Conservation (phyloP, 2,113 vertebrate genomes). For the Sprattus sprattus region DNA sequence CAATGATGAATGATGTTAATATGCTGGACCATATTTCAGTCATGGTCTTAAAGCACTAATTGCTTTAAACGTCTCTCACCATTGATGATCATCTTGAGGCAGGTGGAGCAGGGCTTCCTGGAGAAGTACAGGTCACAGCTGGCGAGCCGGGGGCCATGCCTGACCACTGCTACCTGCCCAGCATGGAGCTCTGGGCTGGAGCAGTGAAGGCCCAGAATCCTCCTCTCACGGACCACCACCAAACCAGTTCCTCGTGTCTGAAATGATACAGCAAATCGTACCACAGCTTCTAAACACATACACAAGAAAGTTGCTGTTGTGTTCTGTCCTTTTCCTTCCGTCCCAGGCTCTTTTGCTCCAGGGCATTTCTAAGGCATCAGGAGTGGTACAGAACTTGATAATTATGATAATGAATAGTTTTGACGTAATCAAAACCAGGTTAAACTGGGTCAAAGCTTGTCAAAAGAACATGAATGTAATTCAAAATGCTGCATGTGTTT, state of each 20-base stretch:
- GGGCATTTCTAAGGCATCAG: neutral
- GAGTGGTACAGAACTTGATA: neutral
- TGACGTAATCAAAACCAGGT: neutral
- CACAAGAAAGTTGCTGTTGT: neutral
- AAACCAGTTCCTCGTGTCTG: slow-evolving; percentile 82
- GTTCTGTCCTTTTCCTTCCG: neutral
- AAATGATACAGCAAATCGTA: slow-evolving; percentile 31
- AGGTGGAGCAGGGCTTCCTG: slow-evolving; percentile 90
- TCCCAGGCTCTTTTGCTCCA: neutral
- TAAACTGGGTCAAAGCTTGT: neutral
- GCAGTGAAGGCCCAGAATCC: slow-evolving; percentile 87
- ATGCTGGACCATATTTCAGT: too few relatives aligned
- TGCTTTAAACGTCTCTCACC: slow-evolving; percentile 67
- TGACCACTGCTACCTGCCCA: slow-evolving; percentile 90
- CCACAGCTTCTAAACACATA: neutral
- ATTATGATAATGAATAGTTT: neutral
- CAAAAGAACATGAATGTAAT: neutral
- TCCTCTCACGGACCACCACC: slow-evolving; percentile 86
- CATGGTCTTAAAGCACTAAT: too few relatives aligned
- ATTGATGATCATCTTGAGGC: slow-evolving; percentile 97
- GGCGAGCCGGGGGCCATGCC: slow-evolving; percentile 79
- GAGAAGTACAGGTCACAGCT: slow-evolving; percentile 93
- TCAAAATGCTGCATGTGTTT: neutral
- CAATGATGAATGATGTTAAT: neutral
- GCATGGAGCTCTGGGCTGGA: slow-evolving; percentile 88